A percentile compares a stretch with the other conserved stretches of the same genome.
Conservation (phyloP, 2,113 vertebrate genomes). For the Thalassoma bifasciatum region DNA sequence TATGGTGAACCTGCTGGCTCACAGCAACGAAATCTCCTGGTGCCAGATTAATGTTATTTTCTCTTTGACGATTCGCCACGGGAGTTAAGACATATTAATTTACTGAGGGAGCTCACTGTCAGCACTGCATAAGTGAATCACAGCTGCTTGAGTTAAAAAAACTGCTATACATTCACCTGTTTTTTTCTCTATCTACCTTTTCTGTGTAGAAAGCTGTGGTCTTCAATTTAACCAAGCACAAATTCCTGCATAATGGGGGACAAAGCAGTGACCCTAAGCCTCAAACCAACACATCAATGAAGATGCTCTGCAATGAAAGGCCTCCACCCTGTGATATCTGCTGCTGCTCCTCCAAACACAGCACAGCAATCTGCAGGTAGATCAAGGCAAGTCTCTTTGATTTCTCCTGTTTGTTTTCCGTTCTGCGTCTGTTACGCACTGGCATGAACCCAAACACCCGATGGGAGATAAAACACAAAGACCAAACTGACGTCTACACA, state of each 20-base stretch:
- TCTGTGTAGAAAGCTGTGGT: constrained; percentile 33
- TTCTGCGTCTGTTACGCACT: constrained; percentile 33
- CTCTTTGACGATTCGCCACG: constrained; percentile 15
- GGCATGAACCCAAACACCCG: constrained; percentile 77
- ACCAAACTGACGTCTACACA: constrained; percentile 50
- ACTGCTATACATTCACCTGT: constrained; percentile 36
- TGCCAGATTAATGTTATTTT: constrained; percentile 34
- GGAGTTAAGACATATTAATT: constrained; percentile 24
- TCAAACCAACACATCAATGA: constrained; percentile 1
- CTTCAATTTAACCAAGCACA: constrained; percentile 27
- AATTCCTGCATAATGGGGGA: constrained; percentile 50
- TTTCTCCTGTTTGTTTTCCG: constrained; percentile 41
- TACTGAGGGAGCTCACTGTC: constrained; percentile 25
- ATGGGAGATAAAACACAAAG: constrained; percentile 50
- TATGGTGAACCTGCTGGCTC: constrained; percentile 28
- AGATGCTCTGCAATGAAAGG: constrained; percentile 3
- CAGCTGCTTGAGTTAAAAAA: constrained; percentile 12
- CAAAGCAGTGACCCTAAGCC: constrained; percentile 15
- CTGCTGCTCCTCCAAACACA: constrained; percentile 47
- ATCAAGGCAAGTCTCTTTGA: constrained; percentile 63
- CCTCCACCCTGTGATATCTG: constrained; percentile 35
- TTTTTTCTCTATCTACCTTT: constrained; percentile 4
- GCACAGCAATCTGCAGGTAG: constrained; percentile 56
- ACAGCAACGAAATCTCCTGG: constrained; percentile 20
- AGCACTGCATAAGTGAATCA: constrained; percentile 13